Base-by-base conservation (phyloP, 2,888 invertebrate genomes). In the Nycteola revayana region DNA sequence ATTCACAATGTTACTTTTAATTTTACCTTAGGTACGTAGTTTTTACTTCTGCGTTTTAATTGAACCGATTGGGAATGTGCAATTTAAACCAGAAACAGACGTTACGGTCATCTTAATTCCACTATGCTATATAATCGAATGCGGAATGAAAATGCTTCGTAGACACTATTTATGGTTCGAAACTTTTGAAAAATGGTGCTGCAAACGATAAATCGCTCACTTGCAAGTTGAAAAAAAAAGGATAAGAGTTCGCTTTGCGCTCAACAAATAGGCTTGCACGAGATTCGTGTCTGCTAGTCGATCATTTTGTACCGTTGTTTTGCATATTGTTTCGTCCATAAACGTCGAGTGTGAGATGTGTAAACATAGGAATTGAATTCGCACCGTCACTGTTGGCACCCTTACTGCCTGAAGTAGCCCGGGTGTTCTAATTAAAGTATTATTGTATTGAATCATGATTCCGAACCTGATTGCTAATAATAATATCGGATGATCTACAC, bases 171-270 rank as follows among this genome's bases (percentile, higher is more conserved):
- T 73, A 75, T 66, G 53, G 60, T 48, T 45, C 51, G 52, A 53
- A 49, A 52, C 43, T 41, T 57, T 36, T 37, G 59, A 72, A 74
- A 75, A 74, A 67, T 47, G 51, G 58, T 60, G 63, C 62, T 67
- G 65, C 57, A 51, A 52, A 58, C 75, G 60, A 77, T 75, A 76
- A 76, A 76, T 77, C 74, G 60, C 60, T 76, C 72, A 68, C 58
- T 49, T 61, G 54, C 55, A 60, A 60, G 52, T 60, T 60, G 58
- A 72, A 75, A 74, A 74, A 66, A 46, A 44, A 46, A 40, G 31
- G 39, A 55, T 45, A 58, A 57, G 50, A 64, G 65, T 54, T 59
- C 62, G 64, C 62, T 59, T 43, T 41, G 49, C 62, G 61, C 68
- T 72, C 61, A 58, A 60, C 68, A 71, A 71, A 72, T 70, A 68